Evolutionary conservation across 1,140 invertebrate species (phyloP).

Genomic region (Cydia amplana): DNA sequence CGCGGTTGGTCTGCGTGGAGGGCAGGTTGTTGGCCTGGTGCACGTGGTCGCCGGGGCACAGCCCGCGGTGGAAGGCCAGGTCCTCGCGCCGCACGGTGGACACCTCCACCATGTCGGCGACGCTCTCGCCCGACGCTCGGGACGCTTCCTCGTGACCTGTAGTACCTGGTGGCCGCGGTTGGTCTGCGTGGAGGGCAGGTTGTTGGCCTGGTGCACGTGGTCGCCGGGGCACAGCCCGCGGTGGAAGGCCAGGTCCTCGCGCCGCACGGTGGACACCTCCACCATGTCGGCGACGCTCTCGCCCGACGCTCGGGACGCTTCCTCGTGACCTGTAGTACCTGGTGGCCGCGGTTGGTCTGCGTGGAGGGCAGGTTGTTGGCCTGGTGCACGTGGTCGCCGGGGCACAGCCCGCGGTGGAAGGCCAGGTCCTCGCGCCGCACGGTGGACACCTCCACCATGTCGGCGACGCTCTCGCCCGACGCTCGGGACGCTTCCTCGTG

Average conservation of each 20-base stretch:
- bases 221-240: conserved; percentile 77
- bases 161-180: conserved; percentile 88
- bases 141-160: conserved; percentile 82
- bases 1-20: conserved; percentile 85
- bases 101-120: conserved; percentile 94
- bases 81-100: conserved; percentile 92
- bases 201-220: conserved; percentile 90
- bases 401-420: not conserved
- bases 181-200: conserved; percentile 82
- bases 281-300: too few relatives aligned
- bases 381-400: conserved; percentile 90
- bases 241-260: not conserved
- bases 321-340: too few relatives aligned
- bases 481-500: too few relatives aligned
- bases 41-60: conserved; percentile 91
- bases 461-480: too few relatives aligned
- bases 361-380: conserved; percentile 85
- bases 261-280: too few relatives aligned
- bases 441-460: too few relatives aligned
- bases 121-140: conserved; percentile 85
- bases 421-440: too few relatives aligned
- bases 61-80: conserved; percentile 86
- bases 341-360: too few relatives aligned
- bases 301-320: too few relatives aligned
- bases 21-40: conserved; percentile 87